Evolutionary conservation across 2,888 invertebrate species (phyloP).

Genomic region (Blera fallax): DNA sequence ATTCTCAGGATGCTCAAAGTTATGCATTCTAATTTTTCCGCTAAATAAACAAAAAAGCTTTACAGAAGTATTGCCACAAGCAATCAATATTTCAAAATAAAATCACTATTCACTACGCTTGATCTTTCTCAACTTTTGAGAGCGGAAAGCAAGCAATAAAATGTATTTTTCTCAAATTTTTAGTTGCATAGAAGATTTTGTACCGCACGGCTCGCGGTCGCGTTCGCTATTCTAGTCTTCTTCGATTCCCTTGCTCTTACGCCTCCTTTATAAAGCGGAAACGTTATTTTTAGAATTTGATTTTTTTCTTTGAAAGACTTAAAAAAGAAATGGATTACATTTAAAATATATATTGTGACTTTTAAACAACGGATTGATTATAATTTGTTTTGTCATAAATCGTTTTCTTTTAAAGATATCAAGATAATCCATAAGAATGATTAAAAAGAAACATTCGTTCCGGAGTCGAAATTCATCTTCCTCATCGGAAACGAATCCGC

Average conservation of each 20-base stretch:
- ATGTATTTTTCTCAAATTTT: slow-evolving; percentile 20
- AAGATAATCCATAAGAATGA: slow-evolving; percentile 36
- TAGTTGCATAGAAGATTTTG: slow-evolving; percentile 61
- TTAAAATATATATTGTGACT: slow-evolving; percentile 32
- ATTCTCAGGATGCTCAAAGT: not conserved
- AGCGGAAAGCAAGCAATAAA: not conserved
- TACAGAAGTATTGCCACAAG: not conserved
- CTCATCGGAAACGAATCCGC: slow-evolving; percentile 86
- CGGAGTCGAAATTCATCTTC: slow-evolving; percentile 85
- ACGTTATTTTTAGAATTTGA: slow-evolving; percentile 60
- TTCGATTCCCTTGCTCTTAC: not conserved
- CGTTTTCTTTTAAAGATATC: not conserved
- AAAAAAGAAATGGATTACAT: slow-evolving; percentile 14
- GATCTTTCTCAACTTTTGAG: not conserved
- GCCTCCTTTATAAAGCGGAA: slow-evolving; percentile 23
- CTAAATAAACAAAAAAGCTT: slow-evolving; percentile 27
- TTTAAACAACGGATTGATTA: slow-evolving; percentile 6
- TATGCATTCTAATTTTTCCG: slow-evolving; percentile 3
- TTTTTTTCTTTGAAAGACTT: not conserved
- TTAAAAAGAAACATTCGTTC: slow-evolving; percentile 83
- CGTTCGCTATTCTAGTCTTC: not conserved
- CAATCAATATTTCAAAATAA: slow-evolving; percentile 9
- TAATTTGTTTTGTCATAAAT: slow-evolving; percentile 4
- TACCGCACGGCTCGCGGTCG: slow-evolving; percentile 17
- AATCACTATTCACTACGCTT: not conserved